Conservation (phyloP, 2,888 invertebrate species). For the Uropetala carovei region DNA sequence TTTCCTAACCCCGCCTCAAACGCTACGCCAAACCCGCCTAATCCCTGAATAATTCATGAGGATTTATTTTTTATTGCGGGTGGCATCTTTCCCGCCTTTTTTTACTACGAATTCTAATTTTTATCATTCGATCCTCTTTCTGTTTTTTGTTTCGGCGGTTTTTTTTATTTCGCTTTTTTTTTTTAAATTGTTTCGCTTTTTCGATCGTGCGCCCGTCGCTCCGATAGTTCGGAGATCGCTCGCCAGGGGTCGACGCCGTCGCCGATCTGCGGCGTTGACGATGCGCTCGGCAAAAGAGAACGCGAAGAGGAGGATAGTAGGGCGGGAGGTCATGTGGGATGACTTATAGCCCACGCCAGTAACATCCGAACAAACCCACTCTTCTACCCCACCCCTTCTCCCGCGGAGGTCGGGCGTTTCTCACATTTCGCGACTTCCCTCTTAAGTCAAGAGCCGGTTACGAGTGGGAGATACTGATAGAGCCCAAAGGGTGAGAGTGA, state of each 20-base stretch:
- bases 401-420: background rate
- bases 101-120: background rate
- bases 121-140: background rate
- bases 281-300: too few species aligned
- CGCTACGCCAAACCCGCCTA: too few species aligned
- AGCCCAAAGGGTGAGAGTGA: background rate
- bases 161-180: background rate
- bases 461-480: background rate
- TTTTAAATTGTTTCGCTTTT: background rate
- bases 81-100: background rate
- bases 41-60: slow-evolving; percentile 47
- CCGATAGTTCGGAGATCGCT: background rate
- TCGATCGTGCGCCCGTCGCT: background rate
- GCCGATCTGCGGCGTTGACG: too few species aligned
- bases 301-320: background rate
- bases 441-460: slow-evolving; percentile 26
- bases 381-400: too few species aligned
- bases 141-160: background rate
- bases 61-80: background rate
- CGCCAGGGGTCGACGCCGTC: too few species aligned
- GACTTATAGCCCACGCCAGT: slow-evolving; percentile 29
- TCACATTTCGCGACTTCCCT: slow-evolving; percentile 47
- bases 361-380: slow-evolving; percentile 29
- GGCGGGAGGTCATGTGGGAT: background rate
- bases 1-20: background rate